phyloP scores from a whole-genome alignment of 2,888 invertebrate species.

The Athrips mouffetella region DNA sequence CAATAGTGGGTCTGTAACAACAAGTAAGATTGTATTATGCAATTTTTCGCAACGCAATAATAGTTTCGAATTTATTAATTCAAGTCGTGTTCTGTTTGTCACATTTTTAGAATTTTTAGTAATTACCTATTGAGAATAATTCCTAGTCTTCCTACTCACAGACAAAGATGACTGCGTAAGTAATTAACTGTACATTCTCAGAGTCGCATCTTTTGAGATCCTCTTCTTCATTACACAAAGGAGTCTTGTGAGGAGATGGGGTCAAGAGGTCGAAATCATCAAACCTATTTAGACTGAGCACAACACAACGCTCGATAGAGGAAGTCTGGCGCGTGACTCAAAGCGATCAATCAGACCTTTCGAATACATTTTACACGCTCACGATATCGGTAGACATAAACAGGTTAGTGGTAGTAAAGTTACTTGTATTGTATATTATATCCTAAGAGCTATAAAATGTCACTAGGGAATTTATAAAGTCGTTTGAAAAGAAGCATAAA shows the following conservation, averaged over 20 bases:
- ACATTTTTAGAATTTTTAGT: slow-evolving; percentile 35
- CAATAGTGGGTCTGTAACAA: background rate
- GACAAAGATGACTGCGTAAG: too few relatives aligned
- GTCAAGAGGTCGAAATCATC: slow-evolving; percentile 46
- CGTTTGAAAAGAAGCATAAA: too few relatives aligned
- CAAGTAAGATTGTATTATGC: slow-evolving; percentile 15
- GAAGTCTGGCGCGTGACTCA: slow-evolving; percentile 38
- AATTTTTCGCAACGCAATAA: slow-evolving; percentile 1
- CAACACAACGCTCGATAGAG: slow-evolving; percentile 27
- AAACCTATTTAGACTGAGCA: slow-evolving; percentile 30
- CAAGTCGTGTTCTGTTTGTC: slow-evolving; percentile 41
- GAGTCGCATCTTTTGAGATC: slow-evolving; percentile 31
- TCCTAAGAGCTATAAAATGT: too few relatives aligned
- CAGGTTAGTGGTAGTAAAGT: slow-evolving; percentile 21
- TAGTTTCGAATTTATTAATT: slow-evolving; percentile 49
- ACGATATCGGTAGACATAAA: slow-evolving; percentile 27
- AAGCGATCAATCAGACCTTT: slow-evolving; percentile 38
- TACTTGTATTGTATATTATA: too few relatives aligned
- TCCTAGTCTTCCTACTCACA: too few relatives aligned
- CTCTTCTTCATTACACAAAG: slow-evolving; percentile 30
- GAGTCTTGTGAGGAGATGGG: slow-evolving; percentile 29
- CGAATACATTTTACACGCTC: slow-evolving; percentile 30
- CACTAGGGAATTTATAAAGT: too few relatives aligned
- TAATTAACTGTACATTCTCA: slow-evolving; percentile 28
- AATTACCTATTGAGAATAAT: slow-evolving; percentile 38